These are phyloP conservation scores for Dendronephthya gigantea DNA, from an alignment of 64 coral and sea anemone genomes.

Conservation along the genomic window DNA sequence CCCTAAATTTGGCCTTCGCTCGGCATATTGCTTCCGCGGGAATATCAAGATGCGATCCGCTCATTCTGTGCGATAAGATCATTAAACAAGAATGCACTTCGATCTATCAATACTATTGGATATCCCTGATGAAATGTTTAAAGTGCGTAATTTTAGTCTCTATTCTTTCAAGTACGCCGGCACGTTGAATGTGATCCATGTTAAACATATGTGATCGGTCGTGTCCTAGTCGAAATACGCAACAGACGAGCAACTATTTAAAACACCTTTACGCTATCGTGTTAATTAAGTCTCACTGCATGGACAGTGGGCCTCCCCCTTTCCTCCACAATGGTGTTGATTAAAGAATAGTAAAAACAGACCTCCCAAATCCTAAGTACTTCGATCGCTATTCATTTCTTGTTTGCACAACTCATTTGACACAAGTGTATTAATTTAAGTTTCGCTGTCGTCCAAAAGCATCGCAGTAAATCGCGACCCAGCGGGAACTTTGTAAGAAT, in stretches of 20 bases:
- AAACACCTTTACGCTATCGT: not conserved
- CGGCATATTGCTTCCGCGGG: not conserved
- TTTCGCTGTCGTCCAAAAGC: not conserved
- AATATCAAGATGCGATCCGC: not conserved
- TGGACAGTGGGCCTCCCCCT: not conserved
- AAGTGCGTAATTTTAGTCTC: not conserved
- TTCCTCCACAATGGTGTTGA: not conserved
- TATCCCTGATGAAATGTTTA: not conserved
- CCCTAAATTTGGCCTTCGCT: not conserved
- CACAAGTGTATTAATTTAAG: not conserved
- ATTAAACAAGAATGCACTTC: not conserved
- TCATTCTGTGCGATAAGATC: not conserved
- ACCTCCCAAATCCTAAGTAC: not conserved
- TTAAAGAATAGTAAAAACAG: conserved; percentile 21
- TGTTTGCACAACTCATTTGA: conserved; percentile 4
- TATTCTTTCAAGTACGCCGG: not conserved
- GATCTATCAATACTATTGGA: not conserved
- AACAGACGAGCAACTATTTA: not conserved
- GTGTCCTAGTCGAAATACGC: not conserved
- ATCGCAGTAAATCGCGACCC: not conserved
- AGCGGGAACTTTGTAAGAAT: not conserved
- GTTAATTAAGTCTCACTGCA: conserved; percentile 10
- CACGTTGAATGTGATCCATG: not conserved
- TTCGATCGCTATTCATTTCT: not conserved
- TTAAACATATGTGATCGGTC: not conserved